Conservation (phyloP, 1,140 invertebrate genomes). For the Dryas iulia region DNA sequence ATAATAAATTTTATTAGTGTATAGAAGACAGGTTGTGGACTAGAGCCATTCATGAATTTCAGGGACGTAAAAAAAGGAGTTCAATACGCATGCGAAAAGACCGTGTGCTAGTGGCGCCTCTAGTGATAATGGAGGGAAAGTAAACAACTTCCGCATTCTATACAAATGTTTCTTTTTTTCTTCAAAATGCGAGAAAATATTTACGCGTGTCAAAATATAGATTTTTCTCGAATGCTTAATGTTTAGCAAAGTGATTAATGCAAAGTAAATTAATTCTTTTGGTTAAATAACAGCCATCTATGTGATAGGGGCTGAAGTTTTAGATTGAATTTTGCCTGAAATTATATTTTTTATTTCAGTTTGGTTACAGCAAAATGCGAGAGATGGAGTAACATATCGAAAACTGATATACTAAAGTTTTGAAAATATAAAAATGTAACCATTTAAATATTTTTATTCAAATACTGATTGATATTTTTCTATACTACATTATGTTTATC, state of each 20-base stretch:
- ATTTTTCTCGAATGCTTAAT: not conserved
- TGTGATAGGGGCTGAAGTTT: not conserved
- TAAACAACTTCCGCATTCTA: not conserved
- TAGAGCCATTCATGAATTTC: constrained; percentile 73
- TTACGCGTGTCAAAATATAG: not conserved
- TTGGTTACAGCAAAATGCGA: not conserved
- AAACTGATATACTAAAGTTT: too few relatives aligned
- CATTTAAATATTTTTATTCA: too few relatives aligned
- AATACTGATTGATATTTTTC: too few relatives aligned
- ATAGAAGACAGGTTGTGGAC: constrained; percentile 59
- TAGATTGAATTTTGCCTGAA: not conserved
- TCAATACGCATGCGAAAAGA: constrained; percentile 65
- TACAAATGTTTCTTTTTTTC: not conserved
- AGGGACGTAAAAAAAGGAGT: constrained; percentile 54
- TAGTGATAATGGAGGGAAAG: constrained; percentile 27
- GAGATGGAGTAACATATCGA: not conserved
- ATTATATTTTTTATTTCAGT: not conserved
- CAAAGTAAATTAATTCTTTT: not conserved
- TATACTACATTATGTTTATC: too few relatives aligned
- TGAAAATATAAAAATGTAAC: too few relatives aligned
- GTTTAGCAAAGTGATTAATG: not conserved
- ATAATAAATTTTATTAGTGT: constrained; percentile 62
- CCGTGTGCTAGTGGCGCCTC: constrained; percentile 34
- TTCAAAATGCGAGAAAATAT: not conserved
- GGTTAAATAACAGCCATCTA: not conserved